A percentile compares a stretch with the other conserved stretches of the same genome.
These are phyloP conservation scores for Cantharis rustica DNA, from an alignment of 2,888 invertebrate genomes.

Conservation along the genomic window DNA sequence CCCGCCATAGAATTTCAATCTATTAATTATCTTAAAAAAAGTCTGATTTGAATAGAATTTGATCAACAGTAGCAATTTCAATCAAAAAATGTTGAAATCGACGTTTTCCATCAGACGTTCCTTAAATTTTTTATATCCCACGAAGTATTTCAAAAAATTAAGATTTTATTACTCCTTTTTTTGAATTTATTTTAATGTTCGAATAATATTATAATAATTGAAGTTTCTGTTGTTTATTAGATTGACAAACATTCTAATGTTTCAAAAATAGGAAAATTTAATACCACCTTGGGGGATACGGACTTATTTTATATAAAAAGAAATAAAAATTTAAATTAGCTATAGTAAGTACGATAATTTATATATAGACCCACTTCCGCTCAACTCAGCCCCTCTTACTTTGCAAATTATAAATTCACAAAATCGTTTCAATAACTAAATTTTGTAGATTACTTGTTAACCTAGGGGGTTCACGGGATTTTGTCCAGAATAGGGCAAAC, in stretches of 20 bases:
- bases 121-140: neutral
- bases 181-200: neutral
- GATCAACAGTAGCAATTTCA: neutral
- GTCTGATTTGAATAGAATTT: neutral
- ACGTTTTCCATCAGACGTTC: neutral
- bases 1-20: neutral
- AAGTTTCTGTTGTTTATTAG: neutral
- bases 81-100: neutral
- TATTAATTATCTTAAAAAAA: neutral
- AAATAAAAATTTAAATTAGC: too few species aligned
- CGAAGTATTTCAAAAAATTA: too few species aligned
- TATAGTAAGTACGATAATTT: too few species aligned
- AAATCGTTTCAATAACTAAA: too few species aligned
- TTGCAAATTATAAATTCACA: too few species aligned
- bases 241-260: neutral
- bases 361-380: too few species aligned
- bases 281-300: neutral
- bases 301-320: too few species aligned
- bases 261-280: neutral
- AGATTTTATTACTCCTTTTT: neutral
- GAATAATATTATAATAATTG: neutral
- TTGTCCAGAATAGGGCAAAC: too few species aligned
- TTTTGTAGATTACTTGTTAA: too few species aligned
- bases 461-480: too few species aligned
- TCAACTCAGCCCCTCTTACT: too few species aligned